phyloP scores from a whole-genome alignment of 1,140 invertebrate species.

The Popillia japonica region DNA sequence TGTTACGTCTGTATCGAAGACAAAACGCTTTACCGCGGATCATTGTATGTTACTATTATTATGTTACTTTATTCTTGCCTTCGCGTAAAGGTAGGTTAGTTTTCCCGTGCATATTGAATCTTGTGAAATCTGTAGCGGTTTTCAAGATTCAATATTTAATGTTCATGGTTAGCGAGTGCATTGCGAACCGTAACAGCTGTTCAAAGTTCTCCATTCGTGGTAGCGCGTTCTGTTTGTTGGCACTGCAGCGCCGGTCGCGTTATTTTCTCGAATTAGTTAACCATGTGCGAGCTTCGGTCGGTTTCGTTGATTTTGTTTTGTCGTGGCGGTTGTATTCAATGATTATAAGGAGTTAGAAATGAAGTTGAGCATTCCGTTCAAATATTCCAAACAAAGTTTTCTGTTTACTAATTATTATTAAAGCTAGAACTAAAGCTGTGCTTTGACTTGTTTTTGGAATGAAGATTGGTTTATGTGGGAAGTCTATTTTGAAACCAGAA shows the following conservation, averaged over 20 bases:
- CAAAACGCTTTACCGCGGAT: background rate
- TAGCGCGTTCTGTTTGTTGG: background rate
- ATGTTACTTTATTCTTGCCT: background rate
- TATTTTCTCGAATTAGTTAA: conserved; percentile 6
- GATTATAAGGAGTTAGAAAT: background rate
- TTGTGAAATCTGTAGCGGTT: conserved; percentile 2
- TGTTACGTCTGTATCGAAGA: background rate
- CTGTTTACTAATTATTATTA: background rate
- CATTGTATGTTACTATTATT: background rate
- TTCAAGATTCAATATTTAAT: conserved; percentile 12
- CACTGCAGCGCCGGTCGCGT: background rate
- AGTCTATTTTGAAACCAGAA: too few species aligned
- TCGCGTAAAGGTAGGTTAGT: background rate
- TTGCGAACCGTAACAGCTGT: conserved; percentile 8
- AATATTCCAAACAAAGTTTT: background rate
- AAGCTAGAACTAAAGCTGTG: too few species aligned
- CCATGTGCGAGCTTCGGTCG: background rate
- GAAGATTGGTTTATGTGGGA: too few species aligned
- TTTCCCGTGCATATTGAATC: conserved; percentile 10
- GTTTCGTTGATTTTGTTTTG: background rate
- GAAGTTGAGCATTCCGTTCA: background rate
- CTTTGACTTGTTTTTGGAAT: too few species aligned
- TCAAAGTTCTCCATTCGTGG: background rate
- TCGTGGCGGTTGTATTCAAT: background rate
- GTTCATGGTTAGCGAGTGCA: background rate